Percentiles rank a stretch among this genome's conserved stretches.
Evolutionary conservation across 2,888 invertebrate species (phyloP).

Genomic region (Cheilosia vulpina): DNA sequence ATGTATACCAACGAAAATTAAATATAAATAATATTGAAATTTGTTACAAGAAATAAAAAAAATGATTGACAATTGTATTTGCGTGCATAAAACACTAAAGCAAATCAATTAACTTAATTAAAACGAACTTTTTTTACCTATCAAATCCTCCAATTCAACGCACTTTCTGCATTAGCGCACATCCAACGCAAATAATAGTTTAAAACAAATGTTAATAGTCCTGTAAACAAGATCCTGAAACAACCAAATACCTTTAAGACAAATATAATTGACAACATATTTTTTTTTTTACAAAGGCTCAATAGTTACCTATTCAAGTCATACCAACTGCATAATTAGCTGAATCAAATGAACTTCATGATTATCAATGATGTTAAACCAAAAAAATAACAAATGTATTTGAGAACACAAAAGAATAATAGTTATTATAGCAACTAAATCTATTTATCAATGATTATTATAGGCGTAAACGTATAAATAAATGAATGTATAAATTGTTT

Average conservation of each 20-base stretch:
- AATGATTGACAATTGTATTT: slow-evolving; percentile 28
- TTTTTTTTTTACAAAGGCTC: slow-evolving; percentile 31
- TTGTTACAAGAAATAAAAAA: slow-evolving; percentile 33
- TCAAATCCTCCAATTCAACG: background rate
- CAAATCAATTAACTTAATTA: background rate
- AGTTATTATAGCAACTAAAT: slow-evolving; percentile 18
- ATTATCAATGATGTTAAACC: background rate
- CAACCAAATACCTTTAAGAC: slow-evolving; percentile 22
- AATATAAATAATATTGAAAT: slow-evolving; percentile 34
- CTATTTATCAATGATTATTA: slow-evolving; percentile 52
- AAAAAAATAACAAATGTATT: slow-evolving; percentile 26
- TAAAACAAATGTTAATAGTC: background rate
- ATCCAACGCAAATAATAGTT: background rate
- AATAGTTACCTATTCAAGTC: background rate
- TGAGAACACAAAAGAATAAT: no score
- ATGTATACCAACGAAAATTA: slow-evolving; percentile 76
- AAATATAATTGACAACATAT: slow-evolving; percentile 27
- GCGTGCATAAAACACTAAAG: background rate
- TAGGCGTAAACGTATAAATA: slow-evolving; percentile 41
- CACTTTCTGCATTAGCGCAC: slow-evolving; percentile 4
- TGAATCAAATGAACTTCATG: slow-evolving; percentile 9
- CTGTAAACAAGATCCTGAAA: slow-evolving; percentile 26
- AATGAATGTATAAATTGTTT: slow-evolving; percentile 32
- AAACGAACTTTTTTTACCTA: background rate
- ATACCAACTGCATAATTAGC: slow-evolving; percentile 10